These are phyloP conservation scores for Dryomyza anilis DNA, from an alignment of 2,888 invertebrate genomes.

Conservation along the genomic window DNA sequence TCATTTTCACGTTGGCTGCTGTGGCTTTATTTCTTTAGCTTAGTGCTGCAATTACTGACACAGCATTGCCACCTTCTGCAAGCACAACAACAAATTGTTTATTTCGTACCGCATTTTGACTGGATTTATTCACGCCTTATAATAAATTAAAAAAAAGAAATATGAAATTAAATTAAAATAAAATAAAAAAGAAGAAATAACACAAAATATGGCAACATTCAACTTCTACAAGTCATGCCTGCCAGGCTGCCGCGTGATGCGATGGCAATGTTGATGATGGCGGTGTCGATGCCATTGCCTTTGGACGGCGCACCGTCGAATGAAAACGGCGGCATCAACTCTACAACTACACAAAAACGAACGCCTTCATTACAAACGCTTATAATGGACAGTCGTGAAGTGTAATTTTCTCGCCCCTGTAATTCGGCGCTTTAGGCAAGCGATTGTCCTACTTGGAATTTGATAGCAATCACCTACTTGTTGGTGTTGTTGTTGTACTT, in stretches of 20 bases:
- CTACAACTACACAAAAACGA: no score
- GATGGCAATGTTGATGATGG: background rate
- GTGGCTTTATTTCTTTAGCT: no score
- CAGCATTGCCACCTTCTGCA: constrained; percentile 13
- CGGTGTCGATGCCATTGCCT: background rate
- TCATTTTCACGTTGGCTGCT: no score
- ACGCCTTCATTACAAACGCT: constrained; percentile 21
- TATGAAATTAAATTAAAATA: no score
- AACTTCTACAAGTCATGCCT: no score
- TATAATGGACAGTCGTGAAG: constrained; percentile 22
- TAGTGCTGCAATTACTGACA: no score
- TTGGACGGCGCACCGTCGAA: background rate
- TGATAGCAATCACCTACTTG: constrained; percentile 24
- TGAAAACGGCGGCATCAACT: constrained; percentile 5
- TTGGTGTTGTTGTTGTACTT: background rate
- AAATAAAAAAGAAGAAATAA: no score
- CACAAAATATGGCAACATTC: no score
- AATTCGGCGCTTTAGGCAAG: constrained; percentile 31
- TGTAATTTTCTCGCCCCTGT: constrained; percentile 35
- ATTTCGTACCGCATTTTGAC: background rate
- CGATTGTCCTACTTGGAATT: constrained; percentile 26
- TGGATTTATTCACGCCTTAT: background rate
- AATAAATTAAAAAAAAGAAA: no score
- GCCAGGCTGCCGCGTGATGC: no score
- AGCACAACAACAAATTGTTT: constrained; percentile 13